A percentile compares a stretch with the other conserved stretches of the same genome.
Evolutionary conservation across 2,113 vertebrate species (phyloP).

Genomic region (Anguilla rostrata): DNA sequence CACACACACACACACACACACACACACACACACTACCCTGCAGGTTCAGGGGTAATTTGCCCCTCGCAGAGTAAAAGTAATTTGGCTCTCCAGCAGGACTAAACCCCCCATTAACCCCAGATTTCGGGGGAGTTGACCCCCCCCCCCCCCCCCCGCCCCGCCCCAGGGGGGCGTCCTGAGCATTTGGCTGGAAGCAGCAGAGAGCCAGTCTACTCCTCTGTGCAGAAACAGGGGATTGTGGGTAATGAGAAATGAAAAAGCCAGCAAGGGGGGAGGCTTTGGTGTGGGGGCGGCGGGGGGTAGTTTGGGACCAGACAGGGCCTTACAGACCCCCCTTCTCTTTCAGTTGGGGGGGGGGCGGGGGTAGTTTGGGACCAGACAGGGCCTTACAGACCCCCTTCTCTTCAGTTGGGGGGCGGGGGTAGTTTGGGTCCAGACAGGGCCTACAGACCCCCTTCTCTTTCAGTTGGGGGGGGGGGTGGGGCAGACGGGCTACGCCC

Average conservation of each 20-base stretch:
- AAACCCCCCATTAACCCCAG: no score
- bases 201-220: no score
- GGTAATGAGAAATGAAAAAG: background rate
- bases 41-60: background rate
- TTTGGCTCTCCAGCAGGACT: no score
- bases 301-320: background rate
- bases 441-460: background rate
- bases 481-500: background rate
- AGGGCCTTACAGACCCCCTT: background rate
- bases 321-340: background rate
- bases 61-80: background rate
- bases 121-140: background rate
- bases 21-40: background rate
- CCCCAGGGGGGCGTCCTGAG: no score
- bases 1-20: no score
- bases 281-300: background rate
- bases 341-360: background rate
- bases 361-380: background rate
- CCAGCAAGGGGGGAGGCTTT: no score
- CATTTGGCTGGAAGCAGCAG: no score
- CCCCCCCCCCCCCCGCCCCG: no score
- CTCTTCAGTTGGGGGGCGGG: constrained; percentile 6
- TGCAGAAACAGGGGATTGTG: background rate
- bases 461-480: constrained; percentile 71
- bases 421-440: background rate